Percentiles rank a stretch among this genome's conserved stretches.
Conservation (phyloP, 2,113 vertebrate genomes). For the Taurulus bubalis region DNA sequence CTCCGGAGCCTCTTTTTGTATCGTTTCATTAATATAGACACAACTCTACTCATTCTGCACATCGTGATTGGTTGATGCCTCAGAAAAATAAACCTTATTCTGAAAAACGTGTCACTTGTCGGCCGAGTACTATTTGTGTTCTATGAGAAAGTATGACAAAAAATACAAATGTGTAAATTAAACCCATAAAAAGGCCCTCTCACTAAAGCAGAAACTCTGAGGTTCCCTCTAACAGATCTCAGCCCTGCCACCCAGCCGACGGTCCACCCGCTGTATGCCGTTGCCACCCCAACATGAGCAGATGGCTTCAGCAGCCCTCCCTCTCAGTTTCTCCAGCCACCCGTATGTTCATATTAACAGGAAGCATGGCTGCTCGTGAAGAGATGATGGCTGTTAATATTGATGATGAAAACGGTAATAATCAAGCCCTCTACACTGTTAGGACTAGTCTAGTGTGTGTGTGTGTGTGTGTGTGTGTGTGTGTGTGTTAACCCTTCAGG, state of each 20-base stretch:
- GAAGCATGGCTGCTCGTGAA: constrained; percentile 30
- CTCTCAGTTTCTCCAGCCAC: constrained; percentile 49
- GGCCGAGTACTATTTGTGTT: neutral
- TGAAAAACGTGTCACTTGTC: neutral
- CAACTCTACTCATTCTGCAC: no score
- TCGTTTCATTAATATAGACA: no score
- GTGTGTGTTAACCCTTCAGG: neutral
- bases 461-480: constrained; percentile 4
- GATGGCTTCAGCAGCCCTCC: constrained; percentile 66
- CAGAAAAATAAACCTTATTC: neutral
- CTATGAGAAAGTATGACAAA: neutral
- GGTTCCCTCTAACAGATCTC: neutral
- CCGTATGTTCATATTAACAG: constrained; percentile 50
- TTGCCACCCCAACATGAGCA: constrained; percentile 51
- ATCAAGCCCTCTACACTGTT: neutral
- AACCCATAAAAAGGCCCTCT: neutral
- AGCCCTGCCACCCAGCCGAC: neutral
- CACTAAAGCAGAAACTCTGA: neutral
- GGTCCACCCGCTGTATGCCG: neutral
- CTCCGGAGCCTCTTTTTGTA: no score
- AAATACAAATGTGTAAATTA: neutral
- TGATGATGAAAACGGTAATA: constrained; percentile 28
- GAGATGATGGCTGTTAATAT: constrained; percentile 8
- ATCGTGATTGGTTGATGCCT: neutral
- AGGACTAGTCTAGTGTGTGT: constrained; percentile 1